Conservation (phyloP, 2,888 invertebrate species). For the Eupithecia exiguata region DNA sequence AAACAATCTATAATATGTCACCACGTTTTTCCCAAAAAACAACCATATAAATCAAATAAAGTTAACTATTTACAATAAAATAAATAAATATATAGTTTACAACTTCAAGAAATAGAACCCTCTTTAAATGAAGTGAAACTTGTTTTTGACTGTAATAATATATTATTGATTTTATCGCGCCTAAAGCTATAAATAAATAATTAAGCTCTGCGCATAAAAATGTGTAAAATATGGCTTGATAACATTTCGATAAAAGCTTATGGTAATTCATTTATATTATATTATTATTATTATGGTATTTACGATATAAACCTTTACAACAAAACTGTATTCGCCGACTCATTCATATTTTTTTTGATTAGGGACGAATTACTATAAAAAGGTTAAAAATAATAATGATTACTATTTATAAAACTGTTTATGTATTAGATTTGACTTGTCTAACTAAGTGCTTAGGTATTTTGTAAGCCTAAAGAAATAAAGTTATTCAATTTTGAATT, state of each 20-base stretch:
- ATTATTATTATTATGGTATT: neutral
- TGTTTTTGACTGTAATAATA: neutral
- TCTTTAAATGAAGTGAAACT: neutral
- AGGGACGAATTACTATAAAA: too few species aligned
- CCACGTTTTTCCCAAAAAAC: too few species aligned
- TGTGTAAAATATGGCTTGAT: constrained; percentile 7
- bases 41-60: too few species aligned
- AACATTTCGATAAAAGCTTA: constrained; percentile 4
- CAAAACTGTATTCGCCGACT: neutral
- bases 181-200: constrained; percentile 7
- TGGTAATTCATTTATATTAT: neutral
- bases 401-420: too few species aligned
- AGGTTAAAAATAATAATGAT: too few species aligned
- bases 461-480: too few species aligned
- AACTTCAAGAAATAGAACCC: neutral
- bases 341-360: neutral
- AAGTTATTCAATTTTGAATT: too few species aligned
- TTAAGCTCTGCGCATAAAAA: constrained; percentile 11
- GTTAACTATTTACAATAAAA: too few species aligned
- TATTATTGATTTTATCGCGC: constrained; percentile 10
- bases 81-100: too few species aligned
- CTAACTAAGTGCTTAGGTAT: too few species aligned
- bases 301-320: neutral
- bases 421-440: too few species aligned
- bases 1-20: too few species aligned